Percentiles rank a stretch among this genome's conserved stretches.
phyloP scores from a whole-genome alignment of 2,797 vertebrate genomes.

The Limnodromus scolopaceus region DNA sequence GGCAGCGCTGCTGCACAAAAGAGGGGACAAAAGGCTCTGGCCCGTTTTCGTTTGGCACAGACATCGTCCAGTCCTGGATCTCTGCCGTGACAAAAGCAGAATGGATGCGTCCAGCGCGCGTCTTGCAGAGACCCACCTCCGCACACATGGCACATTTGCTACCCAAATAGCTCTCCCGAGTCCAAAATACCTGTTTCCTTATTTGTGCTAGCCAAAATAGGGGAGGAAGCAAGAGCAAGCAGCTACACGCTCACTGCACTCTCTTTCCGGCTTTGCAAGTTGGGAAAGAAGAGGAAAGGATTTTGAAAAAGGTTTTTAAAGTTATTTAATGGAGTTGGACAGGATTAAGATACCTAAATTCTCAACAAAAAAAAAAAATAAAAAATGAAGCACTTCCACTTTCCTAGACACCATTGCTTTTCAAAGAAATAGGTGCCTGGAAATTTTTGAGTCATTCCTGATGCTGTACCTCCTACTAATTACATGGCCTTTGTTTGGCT shows the following conservation, averaged over 20 bases:
- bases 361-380: background rate
- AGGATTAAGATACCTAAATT: background rate
- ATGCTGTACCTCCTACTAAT: background rate
- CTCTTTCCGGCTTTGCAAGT: background rate
- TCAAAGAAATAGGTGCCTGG: background rate
- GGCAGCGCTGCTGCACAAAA: background rate
- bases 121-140: background rate
- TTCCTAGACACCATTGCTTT: background rate
- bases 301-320: background rate
- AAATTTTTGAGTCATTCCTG: background rate
- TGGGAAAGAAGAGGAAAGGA: background rate
- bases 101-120: fast-evolving
- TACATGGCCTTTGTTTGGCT: background rate
- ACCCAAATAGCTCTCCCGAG: background rate
- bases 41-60: fast-evolving
- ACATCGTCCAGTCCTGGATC: background rate
- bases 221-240: background rate
- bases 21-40: background rate
- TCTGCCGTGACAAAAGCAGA: background rate
- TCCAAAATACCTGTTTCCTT: background rate
- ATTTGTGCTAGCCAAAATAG: background rate
- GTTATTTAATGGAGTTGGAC: background rate
- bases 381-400: background rate
- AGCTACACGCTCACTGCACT: background rate
- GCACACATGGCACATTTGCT: fast-evolving